Evolutionary conservation across 2,797 vertebrate species (phyloP).

Genomic region (Sebastes aleutianus): DNA sequence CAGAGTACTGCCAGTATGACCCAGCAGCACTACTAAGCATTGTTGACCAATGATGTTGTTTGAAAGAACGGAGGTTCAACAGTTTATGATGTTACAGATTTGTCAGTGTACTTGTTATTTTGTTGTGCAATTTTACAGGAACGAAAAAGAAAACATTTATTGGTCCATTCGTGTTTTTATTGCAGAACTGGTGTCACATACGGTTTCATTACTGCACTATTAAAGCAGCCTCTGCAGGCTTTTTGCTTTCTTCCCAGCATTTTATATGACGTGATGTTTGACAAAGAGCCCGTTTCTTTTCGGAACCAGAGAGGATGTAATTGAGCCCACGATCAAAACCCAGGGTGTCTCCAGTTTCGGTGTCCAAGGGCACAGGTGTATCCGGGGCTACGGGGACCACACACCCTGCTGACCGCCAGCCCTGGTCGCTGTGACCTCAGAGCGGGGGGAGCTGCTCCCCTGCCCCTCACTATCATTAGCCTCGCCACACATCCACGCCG

Average conservation of each 20-base stretch:
- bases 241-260: background rate
- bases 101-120: background rate
- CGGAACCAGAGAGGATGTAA: constrained; percentile 40
- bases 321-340: constrained; percentile 49
- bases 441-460: constrained; percentile 50
- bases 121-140: constrained; percentile 15
- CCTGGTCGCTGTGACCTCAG: constrained; percentile 67
- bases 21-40: background rate
- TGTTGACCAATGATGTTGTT: constrained; percentile 41
- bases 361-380: constrained; percentile 76
- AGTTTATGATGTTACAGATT: constrained; percentile 27
- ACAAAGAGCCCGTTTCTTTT: constrained; percentile 45
- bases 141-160: background rate
- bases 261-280: constrained; percentile 27
- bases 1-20: constrained; percentile 17
- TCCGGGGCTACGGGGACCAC: constrained; percentile 71
- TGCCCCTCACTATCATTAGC: constrained; percentile 77
- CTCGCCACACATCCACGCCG: constrained; percentile 68
- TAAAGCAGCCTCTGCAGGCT: background rate
- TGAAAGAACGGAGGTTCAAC: constrained; percentile 17
- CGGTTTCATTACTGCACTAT: background rate
- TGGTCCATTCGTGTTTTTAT: background rate
- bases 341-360: constrained; percentile 58
- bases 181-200: background rate
- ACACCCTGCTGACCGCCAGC: constrained; percentile 70